These are phyloP conservation scores for Rousettus leschenaultii DNA, from an alignment of 2,113 vertebrate species.

Conservation along the genomic window DNA sequence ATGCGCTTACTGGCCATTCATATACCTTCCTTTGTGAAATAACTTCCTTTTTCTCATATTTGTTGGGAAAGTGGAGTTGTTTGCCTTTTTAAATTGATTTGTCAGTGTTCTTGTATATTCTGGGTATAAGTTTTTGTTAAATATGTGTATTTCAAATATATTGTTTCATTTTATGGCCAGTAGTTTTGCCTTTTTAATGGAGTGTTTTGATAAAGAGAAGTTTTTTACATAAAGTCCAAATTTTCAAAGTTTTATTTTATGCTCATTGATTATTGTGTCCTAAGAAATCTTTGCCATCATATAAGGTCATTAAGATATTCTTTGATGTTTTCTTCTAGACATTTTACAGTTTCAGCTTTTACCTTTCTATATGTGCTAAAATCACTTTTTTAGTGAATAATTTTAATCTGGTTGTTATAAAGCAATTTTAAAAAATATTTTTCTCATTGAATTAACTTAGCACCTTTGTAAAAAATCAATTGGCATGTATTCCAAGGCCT, in stretches of 20 bases:
- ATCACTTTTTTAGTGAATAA: not conserved
- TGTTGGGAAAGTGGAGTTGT: not conserved
- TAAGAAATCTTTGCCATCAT: not conserved
- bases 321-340: not conserved
- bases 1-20: not conserved
- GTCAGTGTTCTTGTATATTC: not conserved
- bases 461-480: not conserved
- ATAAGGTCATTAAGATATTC: not conserved
- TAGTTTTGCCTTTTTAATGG: not conserved
- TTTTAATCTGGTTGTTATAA: not conserved
- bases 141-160: not conserved
- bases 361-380: not conserved
- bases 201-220: not conserved
- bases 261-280: not conserved
- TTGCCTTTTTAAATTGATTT: not conserved
- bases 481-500: not conserved
- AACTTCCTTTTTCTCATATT: not conserved
- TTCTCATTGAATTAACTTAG: not conserved
- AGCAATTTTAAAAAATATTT: not conserved
- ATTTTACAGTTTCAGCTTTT: not conserved
- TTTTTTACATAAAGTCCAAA: not conserved
- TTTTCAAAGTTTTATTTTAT: not conserved
- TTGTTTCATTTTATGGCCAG: not conserved
- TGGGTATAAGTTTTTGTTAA: not conserved
- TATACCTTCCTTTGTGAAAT: not conserved